These are phyloP conservation scores for Cephus nigrinus DNA, from an alignment of 2,888 invertebrate genomes.

Conservation along the genomic window DNA sequence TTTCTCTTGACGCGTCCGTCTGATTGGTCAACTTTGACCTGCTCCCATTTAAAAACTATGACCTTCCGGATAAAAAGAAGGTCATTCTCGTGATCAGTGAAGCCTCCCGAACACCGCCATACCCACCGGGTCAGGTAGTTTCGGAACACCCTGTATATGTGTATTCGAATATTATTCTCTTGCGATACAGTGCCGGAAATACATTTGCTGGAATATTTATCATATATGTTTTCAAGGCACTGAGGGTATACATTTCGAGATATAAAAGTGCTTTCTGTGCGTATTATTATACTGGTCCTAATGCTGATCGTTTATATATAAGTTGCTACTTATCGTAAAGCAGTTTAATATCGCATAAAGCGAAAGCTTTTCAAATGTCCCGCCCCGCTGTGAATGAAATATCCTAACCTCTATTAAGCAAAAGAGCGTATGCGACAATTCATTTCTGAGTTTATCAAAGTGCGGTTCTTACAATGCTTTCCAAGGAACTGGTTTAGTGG, in stretches of 20 bases:
- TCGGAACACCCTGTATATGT: not conserved
- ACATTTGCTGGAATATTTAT: not conserved
- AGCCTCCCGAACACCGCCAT: too few relatives aligned
- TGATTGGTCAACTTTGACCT: too few relatives aligned
- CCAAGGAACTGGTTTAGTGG: not conserved
- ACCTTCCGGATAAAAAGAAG: too few relatives aligned
- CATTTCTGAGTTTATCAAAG: not conserved
- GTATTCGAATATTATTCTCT: not conserved
- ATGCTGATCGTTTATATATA: slow-evolving; percentile 19
- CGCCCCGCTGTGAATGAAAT: not conserved
- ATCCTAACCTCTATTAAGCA: not conserved
- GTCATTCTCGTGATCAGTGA: too few relatives aligned
- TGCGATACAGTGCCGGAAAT: not conserved
- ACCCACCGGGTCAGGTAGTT: too few relatives aligned
- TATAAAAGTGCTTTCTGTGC: not conserved
- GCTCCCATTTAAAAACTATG: too few relatives aligned
- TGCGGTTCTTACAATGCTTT: not conserved
- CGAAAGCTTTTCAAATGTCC: slow-evolving; percentile 4
- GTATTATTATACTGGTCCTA: not conserved
- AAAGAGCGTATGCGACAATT: not conserved
- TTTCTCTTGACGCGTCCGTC: too few relatives aligned
- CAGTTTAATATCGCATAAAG: slow-evolving; percentile 34
- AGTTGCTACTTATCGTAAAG: slow-evolving; percentile 39
- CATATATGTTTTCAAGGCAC: not conserved
- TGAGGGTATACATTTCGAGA: not conserved